Evolutionary conservation across 2,113 vertebrate genomes (phyloP), one percentile per base, ranked within the genome.

Genomic region (Gila orcuttii): DNA sequence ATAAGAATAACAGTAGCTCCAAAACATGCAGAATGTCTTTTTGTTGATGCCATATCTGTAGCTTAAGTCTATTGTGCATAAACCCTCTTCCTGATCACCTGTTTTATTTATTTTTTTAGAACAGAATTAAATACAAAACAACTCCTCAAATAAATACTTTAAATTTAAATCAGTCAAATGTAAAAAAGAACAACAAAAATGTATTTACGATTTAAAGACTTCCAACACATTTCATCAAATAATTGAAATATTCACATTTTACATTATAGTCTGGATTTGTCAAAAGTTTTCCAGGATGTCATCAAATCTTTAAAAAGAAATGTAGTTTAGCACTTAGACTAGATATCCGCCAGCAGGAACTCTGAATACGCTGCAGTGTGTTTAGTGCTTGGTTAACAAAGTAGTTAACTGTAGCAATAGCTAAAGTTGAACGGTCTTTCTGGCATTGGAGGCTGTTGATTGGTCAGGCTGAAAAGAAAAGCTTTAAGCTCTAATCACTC

Each of bases 401-500:
- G 33, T 71, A 36, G 33, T 90, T 89, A 90, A 84, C 50, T 81
- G 79, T 60, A 79, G 71, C 33, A 21, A 42, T 60, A 68, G 71
- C 33, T 15, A 33, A 47, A 62, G 64, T 76, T n/a, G 55, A 57
- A 12, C 42, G 6, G 84, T 73, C 50, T 42, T 69, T 33, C 36
- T 23, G 80, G 47, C 1, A 57, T 86, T 77, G 31, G 55, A 71
- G 71, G 68, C 42, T 76, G 79, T 83, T 85, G 89, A 88, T 91
- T 84, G 68, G n/a, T 6, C 64, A 78, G 33, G 21, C 86, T 15
- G 71, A 68, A 69, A 23, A 57, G 42, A 86, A 86, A 10, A 25
- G 55, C 84, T 83, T 86, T 84, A 10, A 25, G 55, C 84, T 83
- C 87, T 84, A 91, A 90, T 91, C 89, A 89, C 88, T 88, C 66